Base-by-base conservation (phyloP, 2,113 vertebrate species). In the Halichoeres trimaculatus region DNA sequence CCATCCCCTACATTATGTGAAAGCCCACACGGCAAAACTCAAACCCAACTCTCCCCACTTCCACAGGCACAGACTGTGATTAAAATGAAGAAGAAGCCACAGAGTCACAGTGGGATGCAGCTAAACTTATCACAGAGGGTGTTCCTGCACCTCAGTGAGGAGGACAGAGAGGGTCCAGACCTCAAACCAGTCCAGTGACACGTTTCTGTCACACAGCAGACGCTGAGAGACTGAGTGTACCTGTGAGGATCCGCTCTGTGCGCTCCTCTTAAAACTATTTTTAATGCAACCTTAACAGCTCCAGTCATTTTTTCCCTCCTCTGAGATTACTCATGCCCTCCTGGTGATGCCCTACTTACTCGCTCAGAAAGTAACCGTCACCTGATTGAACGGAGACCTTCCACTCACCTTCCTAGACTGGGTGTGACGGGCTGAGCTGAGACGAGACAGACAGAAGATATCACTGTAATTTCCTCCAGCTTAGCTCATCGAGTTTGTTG, bases 371-470 rank as follows among this genome's bases (percentile, higher is more conserved):
- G 14, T 17, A 7, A 19, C 16, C 43, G 43, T 45, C 43, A 45
- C 36, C 40, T 50, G 43, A 22, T 22, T 62, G 4, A 12, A 0
- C 1, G 1, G 6, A 58, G 43, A 55, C 56, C 62, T 70, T 41
- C 5, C 12, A 54, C 58, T 62, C 62, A 58, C 82, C 53, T 61
- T 26, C 40, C 50, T 23, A 78, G 81, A 75, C 73, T 75, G 80
- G 85, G 87, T 69, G 87, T 66, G 75, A 61, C 83, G 12, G 74
- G 20, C 23, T 3, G 0, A 38, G 75, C 65, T 76, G 5, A 73
- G 47, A 47, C 3, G 14, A 81, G 67, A 52, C 71, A 59, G 62
- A 76, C 59, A 20, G 10, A 62, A 41, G 41, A 70, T 68, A 53
- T 58, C 36, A 58, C 50, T 48, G 58, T 61, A 72, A 75, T 81